These are phyloP conservation scores for Falcaria lacertinaria DNA, from an alignment of 2,888 invertebrate species.

Conservation along the genomic window DNA sequence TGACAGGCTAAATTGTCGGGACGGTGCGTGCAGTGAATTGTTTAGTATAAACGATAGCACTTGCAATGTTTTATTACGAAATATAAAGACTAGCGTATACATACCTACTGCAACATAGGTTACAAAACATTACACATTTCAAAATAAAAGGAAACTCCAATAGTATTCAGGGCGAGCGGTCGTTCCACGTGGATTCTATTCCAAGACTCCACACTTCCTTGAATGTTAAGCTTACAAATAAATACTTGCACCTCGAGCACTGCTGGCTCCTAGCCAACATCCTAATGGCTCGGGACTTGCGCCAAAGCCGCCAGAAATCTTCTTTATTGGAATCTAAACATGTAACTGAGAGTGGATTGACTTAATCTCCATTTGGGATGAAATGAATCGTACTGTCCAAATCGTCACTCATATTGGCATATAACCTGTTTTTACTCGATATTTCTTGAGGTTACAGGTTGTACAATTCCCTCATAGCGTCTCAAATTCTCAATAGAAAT, in stretches of 20 bases:
- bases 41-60: too few relatives aligned
- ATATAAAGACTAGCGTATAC: too few relatives aligned
- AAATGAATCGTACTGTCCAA: constrained; percentile 9
- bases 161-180: constrained; percentile 33
- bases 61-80: too few relatives aligned
- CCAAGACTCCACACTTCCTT: constrained; percentile 72
- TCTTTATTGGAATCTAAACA: constrained; percentile 64
- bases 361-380: constrained; percentile 41
- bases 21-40: too few relatives aligned
- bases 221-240: constrained; percentile 74
- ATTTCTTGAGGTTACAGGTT: not conserved
- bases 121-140: not conserved
- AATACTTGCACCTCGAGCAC: constrained; percentile 63
- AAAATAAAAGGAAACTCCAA: constrained; percentile 4
- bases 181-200: constrained; percentile 66
- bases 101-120: not conserved
- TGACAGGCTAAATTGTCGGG: too few relatives aligned
- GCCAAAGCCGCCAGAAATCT: constrained; percentile 66
- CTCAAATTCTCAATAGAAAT: constrained; percentile 21
- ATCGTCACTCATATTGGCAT: constrained; percentile 3
- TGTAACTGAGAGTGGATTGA: constrained; percentile 58
- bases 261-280: constrained; percentile 62
- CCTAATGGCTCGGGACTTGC: constrained; percentile 68
- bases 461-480: constrained; percentile 9
- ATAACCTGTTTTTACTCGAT: constrained; percentile 2